Base-by-base conservation (phyloP, 2,888 invertebrate genomes). In the Chromoteleia sp. region DNA sequence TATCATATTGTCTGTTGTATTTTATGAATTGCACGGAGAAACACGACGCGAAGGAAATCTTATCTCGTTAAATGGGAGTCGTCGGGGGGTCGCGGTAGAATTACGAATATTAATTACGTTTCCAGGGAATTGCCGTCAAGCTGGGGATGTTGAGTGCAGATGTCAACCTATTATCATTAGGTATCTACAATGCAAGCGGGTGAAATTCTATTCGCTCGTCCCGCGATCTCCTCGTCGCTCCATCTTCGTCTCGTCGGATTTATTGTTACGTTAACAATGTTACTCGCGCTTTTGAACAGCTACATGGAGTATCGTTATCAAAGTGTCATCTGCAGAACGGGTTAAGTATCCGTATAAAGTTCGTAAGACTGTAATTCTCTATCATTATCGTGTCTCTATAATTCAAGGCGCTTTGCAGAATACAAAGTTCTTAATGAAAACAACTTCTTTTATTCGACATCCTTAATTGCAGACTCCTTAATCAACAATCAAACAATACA, bases 131-230 rank as follows among this genome's bases (percentile, higher is more conserved):
- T 82, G 84, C 84, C 84, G 68, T 87, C 86, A 86, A 86, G 86
- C 84, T 84, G 87, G 87, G 87, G 86, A 86, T 87, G 90, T 87
- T 90, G 88, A 89, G 90, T 91, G 90, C 91, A 91, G 91, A 91
- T 91, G 91, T 90, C 91, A 91, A 91, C 89, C 91, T 89, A 91
- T 91, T 91, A 91, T 90, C 90, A 90, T 91, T 87, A 87, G 83
- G 84, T 87, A 86, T 84, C 85, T 87, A 86, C 87, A 87, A 86
- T 86, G 85, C 82, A 83, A 75, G 65, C 77, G 81, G 86, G 85
- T 79, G 86, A 88, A 85, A 87, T 86, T 87, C 85, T 83, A 84
- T 86, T 86, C 83, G 71, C 81, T 78, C 80, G 43, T 39, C 76
- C 76, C 58, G 74, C 80, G 41, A 50, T 41, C 50, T 52, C 59